These are phyloP conservation scores for Oreonectes daqikongensis DNA, from an alignment of 2,797 vertebrate genomes.

Conservation along the genomic window DNA sequence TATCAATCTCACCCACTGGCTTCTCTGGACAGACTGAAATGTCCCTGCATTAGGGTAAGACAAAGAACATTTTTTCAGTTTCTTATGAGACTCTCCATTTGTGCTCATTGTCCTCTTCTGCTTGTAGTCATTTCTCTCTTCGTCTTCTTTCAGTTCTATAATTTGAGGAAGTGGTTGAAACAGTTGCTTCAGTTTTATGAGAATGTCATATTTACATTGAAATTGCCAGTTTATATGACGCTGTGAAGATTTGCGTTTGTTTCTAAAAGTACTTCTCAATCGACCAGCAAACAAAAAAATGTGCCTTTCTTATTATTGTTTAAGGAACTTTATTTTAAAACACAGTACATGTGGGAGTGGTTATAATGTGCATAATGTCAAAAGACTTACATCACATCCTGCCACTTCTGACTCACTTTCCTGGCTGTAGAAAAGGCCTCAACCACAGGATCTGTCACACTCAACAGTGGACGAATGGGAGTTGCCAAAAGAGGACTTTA, in stretches of 20 bases:
- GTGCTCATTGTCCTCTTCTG: not conserved
- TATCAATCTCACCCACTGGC: conserved; percentile 69
- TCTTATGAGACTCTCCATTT: not conserved
- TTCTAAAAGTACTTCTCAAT: not conserved
- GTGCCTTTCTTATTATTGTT: not conserved
- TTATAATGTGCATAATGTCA: not conserved
- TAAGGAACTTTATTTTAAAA: not conserved
- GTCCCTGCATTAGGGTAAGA: conserved; percentile 72
- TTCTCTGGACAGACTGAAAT: conserved; percentile 57
- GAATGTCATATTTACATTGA: not conserved
- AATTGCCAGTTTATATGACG: not conserved
- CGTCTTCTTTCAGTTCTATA: not conserved
- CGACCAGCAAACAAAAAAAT: not conserved
- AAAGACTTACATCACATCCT: not conserved
- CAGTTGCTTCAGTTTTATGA: conserved; percentile 17
- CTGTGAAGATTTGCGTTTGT: not conserved
- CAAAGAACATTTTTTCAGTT: not conserved
- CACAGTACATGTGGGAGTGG: not conserved
- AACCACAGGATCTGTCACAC: conserved; percentile 66
- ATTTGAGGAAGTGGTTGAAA: conserved; percentile 39
- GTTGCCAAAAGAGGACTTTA: conserved; percentile 80
- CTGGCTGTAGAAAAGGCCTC: conserved; percentile 68
- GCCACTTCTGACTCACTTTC: not conserved
- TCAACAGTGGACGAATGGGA: conserved; percentile 80
- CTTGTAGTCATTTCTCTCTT: not conserved